A percentile compares a stretch with the other conserved stretches of the same genome.
phyloP scores from a whole-genome alignment of 2,888 invertebrate genomes.

The Diplolepis rosae region DNA sequence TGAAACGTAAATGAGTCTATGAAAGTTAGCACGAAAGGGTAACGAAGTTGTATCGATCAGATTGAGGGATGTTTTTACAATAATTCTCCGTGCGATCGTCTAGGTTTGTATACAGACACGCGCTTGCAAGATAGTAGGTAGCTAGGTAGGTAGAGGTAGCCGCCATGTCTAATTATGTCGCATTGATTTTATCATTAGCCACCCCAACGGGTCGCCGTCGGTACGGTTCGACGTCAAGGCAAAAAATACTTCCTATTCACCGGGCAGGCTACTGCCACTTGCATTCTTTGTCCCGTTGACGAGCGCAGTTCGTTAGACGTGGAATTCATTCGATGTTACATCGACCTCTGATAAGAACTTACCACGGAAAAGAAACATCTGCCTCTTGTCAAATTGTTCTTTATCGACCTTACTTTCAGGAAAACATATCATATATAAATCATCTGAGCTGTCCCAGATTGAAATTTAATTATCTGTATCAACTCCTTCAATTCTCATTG shows the following conservation, averaged over 20 bases:
- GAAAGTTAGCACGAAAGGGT: constrained; percentile 42
- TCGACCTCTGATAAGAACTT: neutral
- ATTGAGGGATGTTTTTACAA: constrained; percentile 69
- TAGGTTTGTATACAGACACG: constrained; percentile 43
- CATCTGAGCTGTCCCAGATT: neutral
- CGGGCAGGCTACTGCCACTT: constrained; percentile 36
- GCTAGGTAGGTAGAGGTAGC: constrained; percentile 48
- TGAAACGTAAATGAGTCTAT: neutral
- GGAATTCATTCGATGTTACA: constrained; percentile 26
- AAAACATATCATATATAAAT: neutral
- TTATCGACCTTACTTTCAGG: neutral
- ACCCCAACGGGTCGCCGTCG: constrained; percentile 61
- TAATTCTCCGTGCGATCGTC: constrained; percentile 59
- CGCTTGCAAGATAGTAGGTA: constrained; percentile 41
- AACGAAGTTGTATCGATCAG: constrained; percentile 63
- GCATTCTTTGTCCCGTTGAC: constrained; percentile 35
- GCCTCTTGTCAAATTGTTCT: neutral
- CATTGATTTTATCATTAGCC: constrained; percentile 73
- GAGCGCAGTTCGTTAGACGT: constrained; percentile 36
- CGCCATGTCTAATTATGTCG: constrained; percentile 69
- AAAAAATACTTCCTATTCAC: constrained; percentile 59
- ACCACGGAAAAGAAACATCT: constrained; percentile 3
- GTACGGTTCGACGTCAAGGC: constrained; percentile 53
- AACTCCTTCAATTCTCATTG: neutral
- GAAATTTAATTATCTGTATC: neutral